Conservation (phyloP, 2,113 vertebrate genomes). For the Ursus arctos region DNA sequence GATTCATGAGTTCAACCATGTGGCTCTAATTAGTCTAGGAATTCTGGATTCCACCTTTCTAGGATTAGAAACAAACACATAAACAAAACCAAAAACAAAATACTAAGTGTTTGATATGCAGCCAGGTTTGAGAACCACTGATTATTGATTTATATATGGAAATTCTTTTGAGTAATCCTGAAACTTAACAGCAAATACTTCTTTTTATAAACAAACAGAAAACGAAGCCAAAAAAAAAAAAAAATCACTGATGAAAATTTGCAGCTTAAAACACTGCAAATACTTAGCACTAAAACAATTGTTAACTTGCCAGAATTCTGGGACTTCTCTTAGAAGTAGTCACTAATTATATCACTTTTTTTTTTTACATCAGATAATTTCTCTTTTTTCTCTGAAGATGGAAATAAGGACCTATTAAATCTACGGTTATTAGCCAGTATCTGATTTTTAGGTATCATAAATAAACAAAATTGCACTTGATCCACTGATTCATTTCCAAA, state of each 20-base stretch:
- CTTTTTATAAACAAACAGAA: background rate
- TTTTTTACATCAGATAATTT: background rate
- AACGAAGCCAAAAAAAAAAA: background rate
- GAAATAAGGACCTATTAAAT: background rate
- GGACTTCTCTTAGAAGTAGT: slow-evolving; percentile 28
- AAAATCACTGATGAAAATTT: background rate
- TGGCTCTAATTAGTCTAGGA: background rate
- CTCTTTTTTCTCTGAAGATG: background rate
- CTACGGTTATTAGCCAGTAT: background rate
- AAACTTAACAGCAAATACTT: background rate
- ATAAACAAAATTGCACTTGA: background rate
- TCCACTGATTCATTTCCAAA: background rate
- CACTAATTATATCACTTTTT: background rate
- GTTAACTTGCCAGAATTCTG: slow-evolving; percentile 10
- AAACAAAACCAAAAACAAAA: background rate
- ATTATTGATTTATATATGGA: background rate
- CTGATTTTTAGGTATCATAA: background rate
- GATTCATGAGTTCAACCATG: background rate
- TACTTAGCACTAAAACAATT: background rate
- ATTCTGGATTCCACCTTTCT: background rate
- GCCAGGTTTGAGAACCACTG: background rate
- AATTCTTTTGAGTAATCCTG: slow-evolving; percentile 41
- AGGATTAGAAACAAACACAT: background rate
- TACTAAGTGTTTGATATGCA: background rate
- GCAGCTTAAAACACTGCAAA: background rate